Conservation (phyloP, 2,113 vertebrate genomes). For the Amphilophus citrinellus region DNA sequence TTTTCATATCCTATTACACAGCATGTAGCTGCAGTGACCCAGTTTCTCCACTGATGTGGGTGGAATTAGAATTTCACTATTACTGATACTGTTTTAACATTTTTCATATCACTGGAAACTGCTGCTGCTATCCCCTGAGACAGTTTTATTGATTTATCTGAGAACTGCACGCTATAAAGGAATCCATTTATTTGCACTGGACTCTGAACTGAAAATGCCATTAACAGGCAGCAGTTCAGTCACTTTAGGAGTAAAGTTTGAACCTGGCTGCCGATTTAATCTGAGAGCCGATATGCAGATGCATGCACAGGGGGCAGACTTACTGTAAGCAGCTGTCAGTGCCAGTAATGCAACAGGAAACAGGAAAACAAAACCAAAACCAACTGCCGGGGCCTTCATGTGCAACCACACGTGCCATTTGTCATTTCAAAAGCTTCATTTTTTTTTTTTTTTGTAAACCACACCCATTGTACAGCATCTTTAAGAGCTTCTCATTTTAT, state of each 20-base stretch:
- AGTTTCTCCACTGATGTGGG: background rate
- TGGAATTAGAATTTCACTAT: conserved; percentile 17
- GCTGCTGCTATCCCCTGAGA: background rate
- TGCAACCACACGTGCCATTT: conserved; percentile 40
- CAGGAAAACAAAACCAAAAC: conserved; percentile 30
- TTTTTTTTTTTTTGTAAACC: background rate
- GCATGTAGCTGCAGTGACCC: background rate
- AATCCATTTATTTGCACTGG: background rate
- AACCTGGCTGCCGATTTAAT: background rate
- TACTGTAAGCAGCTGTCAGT: background rate
- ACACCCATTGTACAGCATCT: background rate
- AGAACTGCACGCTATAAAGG: background rate
- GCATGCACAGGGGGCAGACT: background rate
- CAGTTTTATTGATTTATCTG: background rate
- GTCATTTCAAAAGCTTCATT: background rate
- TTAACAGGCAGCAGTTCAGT: background rate
- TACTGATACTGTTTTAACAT: background rate
- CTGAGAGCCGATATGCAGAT: background rate
- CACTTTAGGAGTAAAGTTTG: background rate
- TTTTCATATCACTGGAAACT: background rate
- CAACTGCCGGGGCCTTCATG: background rate
- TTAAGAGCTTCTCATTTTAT: background rate
- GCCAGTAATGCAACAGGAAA: conserved; percentile 42
- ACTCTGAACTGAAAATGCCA: background rate
- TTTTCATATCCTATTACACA: background rate